These are phyloP conservation scores for Thryonomys swinderianus DNA, from an alignment of 2,113 vertebrate genomes.

Conservation along the genomic window DNA sequence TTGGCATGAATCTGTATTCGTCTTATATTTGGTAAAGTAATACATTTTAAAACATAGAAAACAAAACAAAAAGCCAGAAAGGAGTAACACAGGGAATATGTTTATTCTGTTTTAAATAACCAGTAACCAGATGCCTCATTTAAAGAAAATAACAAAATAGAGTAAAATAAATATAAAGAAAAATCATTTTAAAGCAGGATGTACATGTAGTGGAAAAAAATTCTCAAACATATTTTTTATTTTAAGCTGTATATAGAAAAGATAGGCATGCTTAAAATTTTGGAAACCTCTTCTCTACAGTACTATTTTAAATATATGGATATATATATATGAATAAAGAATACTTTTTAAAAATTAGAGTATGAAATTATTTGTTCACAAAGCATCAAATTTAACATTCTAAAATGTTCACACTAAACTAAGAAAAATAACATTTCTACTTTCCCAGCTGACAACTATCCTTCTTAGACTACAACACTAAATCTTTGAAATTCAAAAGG, in stretches of 20 bases:
- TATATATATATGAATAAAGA: slow-evolving; percentile 77
- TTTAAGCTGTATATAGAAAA: slow-evolving; percentile 78
- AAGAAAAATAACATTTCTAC: slow-evolving; percentile 41
- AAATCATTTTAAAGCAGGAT: slow-evolving; percentile 76
- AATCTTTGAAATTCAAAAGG: slow-evolving; percentile 72
- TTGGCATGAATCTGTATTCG: slow-evolving; percentile 15
- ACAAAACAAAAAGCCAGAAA: slow-evolving; percentile 60
- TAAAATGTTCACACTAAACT: slow-evolving; percentile 62
- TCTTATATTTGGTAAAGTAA: slow-evolving; percentile 59
- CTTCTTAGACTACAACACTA: slow-evolving; percentile 23
- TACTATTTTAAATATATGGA: slow-evolving; percentile 66
- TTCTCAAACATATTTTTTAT: slow-evolving; percentile 69
- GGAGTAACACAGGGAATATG: slow-evolving; percentile 62
- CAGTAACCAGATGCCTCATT: slow-evolving; percentile 78
- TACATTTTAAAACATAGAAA: slow-evolving; percentile 58
- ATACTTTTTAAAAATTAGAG: slow-evolving; percentile 73
- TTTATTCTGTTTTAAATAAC: slow-evolving; percentile 79
- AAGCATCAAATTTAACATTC: slow-evolving; percentile 72
- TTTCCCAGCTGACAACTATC: slow-evolving; percentile 56
- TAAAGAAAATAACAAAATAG: slow-evolving; percentile 75
- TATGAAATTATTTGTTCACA: slow-evolving; percentile 79
- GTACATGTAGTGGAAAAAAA: slow-evolving; percentile 58
- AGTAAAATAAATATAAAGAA: slow-evolving; percentile 83
- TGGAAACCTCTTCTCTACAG: slow-evolving; percentile 69
- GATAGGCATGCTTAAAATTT: slow-evolving; percentile 71